phyloP scores from a whole-genome alignment of 2,888 invertebrate genomes.

The Chrysotoxum bicinctum region DNA sequence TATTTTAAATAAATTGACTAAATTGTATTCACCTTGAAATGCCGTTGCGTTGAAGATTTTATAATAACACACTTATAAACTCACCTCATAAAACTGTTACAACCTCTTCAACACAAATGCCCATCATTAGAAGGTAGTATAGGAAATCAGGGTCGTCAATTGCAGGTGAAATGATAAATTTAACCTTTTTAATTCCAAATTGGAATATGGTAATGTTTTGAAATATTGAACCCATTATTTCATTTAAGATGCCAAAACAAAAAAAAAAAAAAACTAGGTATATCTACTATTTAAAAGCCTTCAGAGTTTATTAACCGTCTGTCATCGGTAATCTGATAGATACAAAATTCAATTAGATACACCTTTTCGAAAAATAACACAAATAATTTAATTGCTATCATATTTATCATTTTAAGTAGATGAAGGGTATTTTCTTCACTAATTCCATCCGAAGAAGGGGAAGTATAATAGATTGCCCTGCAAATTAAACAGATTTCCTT shows the following conservation, averaged over 20 bases:
- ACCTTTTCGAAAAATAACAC: slow-evolving; percentile 8
- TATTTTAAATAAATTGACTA: too few relatives aligned
- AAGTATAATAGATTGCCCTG: background rate
- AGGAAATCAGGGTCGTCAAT: background rate
- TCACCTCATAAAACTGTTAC: too few relatives aligned
- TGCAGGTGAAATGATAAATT: background rate
- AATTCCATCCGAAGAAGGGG: background rate
- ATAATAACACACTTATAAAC: too few relatives aligned
- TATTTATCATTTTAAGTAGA: slow-evolving; percentile 18
- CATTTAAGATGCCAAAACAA: background rate
- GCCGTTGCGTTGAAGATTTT: too few relatives aligned
- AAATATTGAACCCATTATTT: background rate
- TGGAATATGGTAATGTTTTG: background rate
- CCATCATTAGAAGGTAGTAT: background rate
- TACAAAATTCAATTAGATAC: slow-evolving; percentile 1
- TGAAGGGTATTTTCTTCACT: slow-evolving; percentile 18
- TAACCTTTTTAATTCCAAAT: background rate
- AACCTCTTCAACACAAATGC: too few relatives aligned
- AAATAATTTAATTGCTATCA: slow-evolving; percentile 28
- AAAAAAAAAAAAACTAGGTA: background rate
- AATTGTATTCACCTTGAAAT: too few relatives aligned
- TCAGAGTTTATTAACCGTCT: background rate
- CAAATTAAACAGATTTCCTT: slow-evolving; percentile 24
- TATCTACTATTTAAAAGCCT: background rate
- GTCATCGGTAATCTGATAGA: background rate